phyloP scores from a whole-genome alignment of 2,113 vertebrate genomes.

The Triplophysa rosa region DNA sequence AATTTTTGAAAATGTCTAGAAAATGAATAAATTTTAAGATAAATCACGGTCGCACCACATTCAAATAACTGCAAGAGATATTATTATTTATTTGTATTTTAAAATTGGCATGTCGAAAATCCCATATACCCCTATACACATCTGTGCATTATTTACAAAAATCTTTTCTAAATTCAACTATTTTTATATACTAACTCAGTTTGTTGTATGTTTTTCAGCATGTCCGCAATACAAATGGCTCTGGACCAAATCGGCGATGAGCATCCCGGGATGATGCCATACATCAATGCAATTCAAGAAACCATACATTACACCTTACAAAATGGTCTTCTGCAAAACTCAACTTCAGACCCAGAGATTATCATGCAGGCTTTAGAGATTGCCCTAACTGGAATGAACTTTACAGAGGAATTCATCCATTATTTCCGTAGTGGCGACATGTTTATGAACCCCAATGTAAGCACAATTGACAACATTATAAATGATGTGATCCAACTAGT shows the following conservation, averaged over 20 bases:
- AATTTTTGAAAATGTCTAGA: no score
- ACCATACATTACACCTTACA: conserved; percentile 55
- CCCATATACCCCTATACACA: no score
- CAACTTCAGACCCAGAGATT: conserved; percentile 47
- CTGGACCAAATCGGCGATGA: conserved; percentile 48
- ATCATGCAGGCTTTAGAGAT: conserved; percentile 57
- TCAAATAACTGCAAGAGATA: no score
- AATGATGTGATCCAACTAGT: conserved; percentile 49
- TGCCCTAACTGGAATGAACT: conserved; percentile 62
- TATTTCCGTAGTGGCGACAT: conserved; percentile 36
- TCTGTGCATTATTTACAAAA: no score
- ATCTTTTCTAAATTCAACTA: background rate
- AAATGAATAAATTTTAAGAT: no score
- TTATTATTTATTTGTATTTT: no score
- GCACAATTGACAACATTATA: conserved; percentile 44
- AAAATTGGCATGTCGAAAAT: no score
- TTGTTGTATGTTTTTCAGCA: conserved; percentile 56
- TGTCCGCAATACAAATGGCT: conserved; percentile 53
- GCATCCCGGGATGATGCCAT: conserved; percentile 54
- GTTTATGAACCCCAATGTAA: conserved; percentile 11
- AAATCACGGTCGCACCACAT: no score
- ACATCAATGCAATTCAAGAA: conserved; percentile 54
- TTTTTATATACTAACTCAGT: background rate
- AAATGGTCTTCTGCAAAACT: conserved; percentile 48
- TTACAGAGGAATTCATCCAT: conserved; percentile 51